Conservation (phyloP, 2,797 vertebrate species). For the Alexandromys oeconomus region DNA sequence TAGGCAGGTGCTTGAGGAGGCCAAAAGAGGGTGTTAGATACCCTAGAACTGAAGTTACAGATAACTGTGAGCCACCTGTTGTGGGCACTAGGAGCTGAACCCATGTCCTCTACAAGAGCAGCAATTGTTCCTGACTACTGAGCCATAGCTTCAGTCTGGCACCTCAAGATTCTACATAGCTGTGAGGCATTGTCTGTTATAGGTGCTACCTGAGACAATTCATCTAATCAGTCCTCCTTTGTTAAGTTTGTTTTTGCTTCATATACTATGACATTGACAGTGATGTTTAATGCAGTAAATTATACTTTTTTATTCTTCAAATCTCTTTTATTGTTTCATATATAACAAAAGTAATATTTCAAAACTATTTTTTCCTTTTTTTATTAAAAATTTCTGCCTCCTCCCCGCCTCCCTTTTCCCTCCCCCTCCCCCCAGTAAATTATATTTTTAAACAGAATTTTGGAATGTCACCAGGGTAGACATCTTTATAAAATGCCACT, state of each 20-base stretch:
- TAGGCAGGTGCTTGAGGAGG: not conserved
- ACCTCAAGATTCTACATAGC: not conserved
- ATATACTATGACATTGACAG: not conserved
- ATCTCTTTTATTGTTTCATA: too few species aligned
- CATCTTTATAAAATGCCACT: not conserved
- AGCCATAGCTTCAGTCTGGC: not conserved
- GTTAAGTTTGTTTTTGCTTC: not conserved
- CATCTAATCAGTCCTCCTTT: not conserved
- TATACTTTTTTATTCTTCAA: not conserved
- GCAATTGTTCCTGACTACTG: not conserved
- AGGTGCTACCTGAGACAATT: not conserved
- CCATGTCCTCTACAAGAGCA: not conserved
- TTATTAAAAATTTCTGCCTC: too few species aligned
- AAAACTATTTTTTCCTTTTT: too few species aligned
- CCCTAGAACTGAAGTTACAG: not conserved
- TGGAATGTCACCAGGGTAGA: not conserved
- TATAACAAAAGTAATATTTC: too few species aligned
- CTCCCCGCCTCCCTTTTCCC: too few species aligned
- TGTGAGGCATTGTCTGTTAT: not conserved
- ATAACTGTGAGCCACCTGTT: not conserved
- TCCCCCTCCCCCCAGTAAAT: not conserved
- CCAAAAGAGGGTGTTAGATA: not conserved
- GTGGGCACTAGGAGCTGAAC: not conserved
- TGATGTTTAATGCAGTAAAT: conserved; percentile 9
- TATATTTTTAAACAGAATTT: conserved; percentile 5